A percentile compares a stretch with the other conserved stretches of the same genome.
phyloP scores from a whole-genome alignment of 1,140 invertebrate genomes.

The Aphelenchoides avenae region DNA sequence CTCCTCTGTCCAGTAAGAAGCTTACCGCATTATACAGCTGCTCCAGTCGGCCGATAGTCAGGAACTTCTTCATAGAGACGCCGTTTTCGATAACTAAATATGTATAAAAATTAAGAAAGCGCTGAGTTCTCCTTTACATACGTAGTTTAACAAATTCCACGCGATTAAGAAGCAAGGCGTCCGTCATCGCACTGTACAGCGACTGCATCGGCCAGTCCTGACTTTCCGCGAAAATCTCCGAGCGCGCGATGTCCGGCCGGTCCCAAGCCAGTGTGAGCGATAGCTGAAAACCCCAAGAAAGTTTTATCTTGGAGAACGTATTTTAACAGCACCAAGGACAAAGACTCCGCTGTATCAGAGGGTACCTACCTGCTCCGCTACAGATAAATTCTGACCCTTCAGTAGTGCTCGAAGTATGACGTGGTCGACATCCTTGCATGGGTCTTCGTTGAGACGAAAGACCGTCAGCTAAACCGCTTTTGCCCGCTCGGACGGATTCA shows the following conservation, averaged over 20 bases:
- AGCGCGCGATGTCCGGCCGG: conserved; percentile 84
- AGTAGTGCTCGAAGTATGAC: conserved; percentile 56
- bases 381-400: conserved; percentile 55
- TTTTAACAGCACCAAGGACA: not conserved
- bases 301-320: not conserved
- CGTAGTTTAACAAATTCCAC: conserved; percentile 89
- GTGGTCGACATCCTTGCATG: conserved; percentile 51
- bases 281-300: conserved; percentile 14
- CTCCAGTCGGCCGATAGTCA: conserved; percentile 87
- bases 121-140: too few species aligned
- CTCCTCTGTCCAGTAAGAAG: too few species aligned
- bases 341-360: not conserved
- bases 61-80: conserved; percentile 94
- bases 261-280: conserved; percentile 88
- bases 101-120: too few species aligned
- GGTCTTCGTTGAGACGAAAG: conserved; percentile 49
- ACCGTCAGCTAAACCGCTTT: conserved; percentile 48
- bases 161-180: conserved; percentile 87
- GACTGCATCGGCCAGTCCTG: conserved; percentile 58
- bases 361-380: conserved; percentile 40
- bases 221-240: conserved; percentile 88
- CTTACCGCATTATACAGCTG: conserved; percentile 85
- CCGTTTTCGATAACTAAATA: conserved; percentile 82
- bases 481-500: too few species aligned
- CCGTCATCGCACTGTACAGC: conserved; percentile 94